phyloP scores from a whole-genome alignment of 2,888 invertebrate species.

The Cyrtodaria siliqua region DNA sequence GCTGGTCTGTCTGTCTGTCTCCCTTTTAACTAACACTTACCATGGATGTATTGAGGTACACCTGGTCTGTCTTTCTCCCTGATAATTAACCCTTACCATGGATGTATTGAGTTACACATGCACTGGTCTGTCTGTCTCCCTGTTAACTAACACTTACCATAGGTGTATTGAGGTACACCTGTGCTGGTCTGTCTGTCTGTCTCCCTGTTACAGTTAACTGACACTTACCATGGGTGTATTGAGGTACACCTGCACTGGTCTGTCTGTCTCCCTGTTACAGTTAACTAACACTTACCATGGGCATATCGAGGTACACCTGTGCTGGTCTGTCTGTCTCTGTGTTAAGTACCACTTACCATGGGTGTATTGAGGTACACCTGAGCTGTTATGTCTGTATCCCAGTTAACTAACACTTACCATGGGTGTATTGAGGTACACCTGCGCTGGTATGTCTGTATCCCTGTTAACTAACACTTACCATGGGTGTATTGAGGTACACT shows the following conservation, averaged over 20 bases:
- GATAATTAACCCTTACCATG: too few relatives aligned
- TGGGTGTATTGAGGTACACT: conserved; percentile 69
- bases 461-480: conserved; percentile 76
- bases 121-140: too few relatives aligned
- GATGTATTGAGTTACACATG: too few relatives aligned
- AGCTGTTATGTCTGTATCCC: conserved; percentile 73
- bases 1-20: too few relatives aligned
- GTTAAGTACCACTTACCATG: conserved; percentile 77
- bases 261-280: conserved; percentile 63
- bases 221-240: conserved; percentile 80
- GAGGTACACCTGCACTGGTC: conserved; percentile 80
- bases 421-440: conserved; percentile 79
- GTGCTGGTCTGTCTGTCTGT: conserved; percentile 75
- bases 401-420: conserved; percentile 75
- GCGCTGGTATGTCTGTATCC: conserved; percentile 74
- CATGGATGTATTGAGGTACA: conserved; percentile 79
- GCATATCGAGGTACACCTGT: conserved; percentile 79
- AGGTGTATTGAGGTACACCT: conserved; percentile 78
- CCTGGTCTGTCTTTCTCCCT: too few relatives aligned
- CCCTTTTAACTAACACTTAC: too few relatives aligned
- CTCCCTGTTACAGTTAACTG: too few relatives aligned
- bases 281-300: conserved; percentile 75
- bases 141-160: too few relatives aligned
- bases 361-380: conserved; percentile 80
- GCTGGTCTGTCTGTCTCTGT: conserved; percentile 73